These are phyloP conservation scores for Hypothenemus hampei DNA, from an alignment of 1,140 invertebrate genomes.

Conservation along the genomic window DNA sequence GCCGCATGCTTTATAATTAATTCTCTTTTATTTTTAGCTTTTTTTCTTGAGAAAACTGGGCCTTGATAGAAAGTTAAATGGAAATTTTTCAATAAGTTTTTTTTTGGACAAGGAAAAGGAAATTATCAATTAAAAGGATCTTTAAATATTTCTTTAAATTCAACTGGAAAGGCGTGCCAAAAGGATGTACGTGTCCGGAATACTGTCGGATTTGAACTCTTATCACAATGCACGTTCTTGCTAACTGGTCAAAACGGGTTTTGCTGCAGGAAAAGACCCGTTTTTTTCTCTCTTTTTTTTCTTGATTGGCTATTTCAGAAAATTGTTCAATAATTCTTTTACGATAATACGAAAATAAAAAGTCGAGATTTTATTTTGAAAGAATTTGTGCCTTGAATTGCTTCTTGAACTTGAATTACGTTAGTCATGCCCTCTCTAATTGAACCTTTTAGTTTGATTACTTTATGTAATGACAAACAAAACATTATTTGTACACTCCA, in stretches of 20 bases:
- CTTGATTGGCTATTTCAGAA: constrained; percentile 1
- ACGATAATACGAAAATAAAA: too few relatives aligned
- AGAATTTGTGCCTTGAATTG: too few relatives aligned
- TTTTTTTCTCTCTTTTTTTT: constrained; percentile 6
- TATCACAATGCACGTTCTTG: constrained; percentile 23
- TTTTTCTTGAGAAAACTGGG: background rate
- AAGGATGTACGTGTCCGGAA: constrained; percentile 16
- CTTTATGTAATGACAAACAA: too few relatives aligned
- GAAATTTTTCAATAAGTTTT: background rate
- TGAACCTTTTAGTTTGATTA: too few relatives aligned
- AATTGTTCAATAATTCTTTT: constrained; percentile 1
- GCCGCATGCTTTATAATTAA: constrained; percentile 8
- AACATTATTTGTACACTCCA: too few relatives aligned
- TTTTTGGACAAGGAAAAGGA: background rate
- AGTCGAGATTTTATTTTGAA: too few relatives aligned
- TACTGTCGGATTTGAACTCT: constrained; percentile 8
- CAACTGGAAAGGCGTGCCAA: constrained; percentile 19
- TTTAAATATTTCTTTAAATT: constrained; percentile 22
- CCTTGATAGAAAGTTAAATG: background rate
- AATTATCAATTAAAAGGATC: constrained; percentile 25
- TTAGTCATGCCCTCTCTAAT: too few relatives aligned
- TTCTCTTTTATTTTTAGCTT: background rate
- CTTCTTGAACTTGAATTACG: too few relatives aligned
- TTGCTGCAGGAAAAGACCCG: constrained; percentile 14
- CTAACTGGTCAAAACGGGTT: constrained; percentile 26